Percentiles rank a stretch among this genome's conserved stretches.
These are phyloP conservation scores for Cariama cristata DNA, from an alignment of 2,113 vertebrate genomes.

Conservation along the genomic window DNA sequence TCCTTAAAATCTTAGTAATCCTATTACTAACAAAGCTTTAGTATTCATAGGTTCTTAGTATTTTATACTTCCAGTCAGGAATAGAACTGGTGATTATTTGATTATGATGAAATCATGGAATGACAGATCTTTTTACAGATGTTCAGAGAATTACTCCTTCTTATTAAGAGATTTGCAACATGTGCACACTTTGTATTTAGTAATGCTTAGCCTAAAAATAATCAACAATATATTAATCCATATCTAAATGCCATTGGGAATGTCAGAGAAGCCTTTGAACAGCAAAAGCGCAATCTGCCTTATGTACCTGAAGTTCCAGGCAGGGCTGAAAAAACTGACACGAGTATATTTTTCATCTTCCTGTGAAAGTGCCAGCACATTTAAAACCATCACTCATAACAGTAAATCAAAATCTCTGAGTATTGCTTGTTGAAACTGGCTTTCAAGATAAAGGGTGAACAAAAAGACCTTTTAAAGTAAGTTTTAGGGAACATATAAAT, in stretches of 20 bases:
- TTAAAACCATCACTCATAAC: slow-evolving; percentile 28
- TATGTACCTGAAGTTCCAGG: background rate
- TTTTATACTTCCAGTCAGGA: slow-evolving; percentile 17
- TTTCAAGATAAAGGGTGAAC: slow-evolving; percentile 15
- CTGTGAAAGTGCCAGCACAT: background rate
- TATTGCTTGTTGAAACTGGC: slow-evolving; percentile 10
- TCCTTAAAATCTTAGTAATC: background rate
- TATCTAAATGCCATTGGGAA: slow-evolving; percentile 43
- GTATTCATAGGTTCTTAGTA: slow-evolving; percentile 2
- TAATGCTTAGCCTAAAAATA: slow-evolving; percentile 47
- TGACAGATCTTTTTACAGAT: slow-evolving; percentile 38
- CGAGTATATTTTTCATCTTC: slow-evolving; percentile 38
- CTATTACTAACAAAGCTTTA: background rate
- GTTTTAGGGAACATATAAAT: slow-evolving; percentile 28
- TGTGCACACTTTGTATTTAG: slow-evolving; percentile 20
- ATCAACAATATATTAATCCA: slow-evolving; percentile 43
- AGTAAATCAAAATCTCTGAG: slow-evolving; percentile 48
- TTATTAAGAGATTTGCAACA: slow-evolving; percentile 43
- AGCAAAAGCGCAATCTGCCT: background rate
- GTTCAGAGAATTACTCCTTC: slow-evolving; percentile 36
- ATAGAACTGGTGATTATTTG: slow-evolving; percentile 22
- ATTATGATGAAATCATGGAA: slow-evolving; percentile 3
- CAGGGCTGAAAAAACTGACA: slow-evolving; percentile 21
- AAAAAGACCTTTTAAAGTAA: slow-evolving; percentile 40
- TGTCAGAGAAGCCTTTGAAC: slow-evolving; percentile 19